phyloP scores from a whole-genome alignment of 2,113 vertebrate species.

The Bombycilla garrulus region DNA sequence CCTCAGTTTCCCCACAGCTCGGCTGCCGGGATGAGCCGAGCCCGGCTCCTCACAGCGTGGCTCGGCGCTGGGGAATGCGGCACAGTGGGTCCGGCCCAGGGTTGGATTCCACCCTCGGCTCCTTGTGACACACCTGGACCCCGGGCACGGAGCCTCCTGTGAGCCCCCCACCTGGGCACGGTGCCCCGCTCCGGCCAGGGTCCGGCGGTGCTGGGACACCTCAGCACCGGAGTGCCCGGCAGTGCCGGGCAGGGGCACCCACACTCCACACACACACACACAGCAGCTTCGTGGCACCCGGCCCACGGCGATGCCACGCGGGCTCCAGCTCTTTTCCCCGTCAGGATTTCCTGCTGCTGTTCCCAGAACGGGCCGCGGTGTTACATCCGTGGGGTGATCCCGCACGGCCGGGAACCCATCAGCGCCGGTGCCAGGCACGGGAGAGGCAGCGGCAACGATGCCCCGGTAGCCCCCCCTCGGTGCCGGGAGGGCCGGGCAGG shows the following conservation, averaged over 20 bases:
- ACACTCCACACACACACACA: fast-evolving
- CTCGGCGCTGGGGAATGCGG: slow-evolving; percentile 23
- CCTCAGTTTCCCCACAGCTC: slow-evolving; percentile 41
- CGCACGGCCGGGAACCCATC: fast-evolving
- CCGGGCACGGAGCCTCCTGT: neutral
- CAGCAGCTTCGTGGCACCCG: neutral
- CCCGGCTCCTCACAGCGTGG: neutral
- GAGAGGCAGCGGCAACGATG: neutral
- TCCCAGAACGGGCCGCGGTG: neutral
- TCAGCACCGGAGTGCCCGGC: fast-evolving
- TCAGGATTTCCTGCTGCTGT: neutral
- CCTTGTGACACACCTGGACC: neutral
- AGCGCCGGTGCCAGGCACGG: neutral
- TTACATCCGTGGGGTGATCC: neutral
- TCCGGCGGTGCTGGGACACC: neutral
- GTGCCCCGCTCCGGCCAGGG: fast-evolving
- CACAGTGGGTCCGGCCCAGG: slow-evolving; percentile 6
- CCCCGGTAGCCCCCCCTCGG: neutral
- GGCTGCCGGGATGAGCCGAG: neutral
- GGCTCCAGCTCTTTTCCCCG: neutral
- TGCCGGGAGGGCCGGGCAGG: neutral
- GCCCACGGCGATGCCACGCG: fast-evolving
- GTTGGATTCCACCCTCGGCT: neutral
- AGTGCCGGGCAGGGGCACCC: neutral
- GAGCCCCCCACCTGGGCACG: neutral